These are phyloP conservation scores for Lagria hirta DNA, from an alignment of 2,888 invertebrate genomes.

Conservation along the genomic window DNA sequence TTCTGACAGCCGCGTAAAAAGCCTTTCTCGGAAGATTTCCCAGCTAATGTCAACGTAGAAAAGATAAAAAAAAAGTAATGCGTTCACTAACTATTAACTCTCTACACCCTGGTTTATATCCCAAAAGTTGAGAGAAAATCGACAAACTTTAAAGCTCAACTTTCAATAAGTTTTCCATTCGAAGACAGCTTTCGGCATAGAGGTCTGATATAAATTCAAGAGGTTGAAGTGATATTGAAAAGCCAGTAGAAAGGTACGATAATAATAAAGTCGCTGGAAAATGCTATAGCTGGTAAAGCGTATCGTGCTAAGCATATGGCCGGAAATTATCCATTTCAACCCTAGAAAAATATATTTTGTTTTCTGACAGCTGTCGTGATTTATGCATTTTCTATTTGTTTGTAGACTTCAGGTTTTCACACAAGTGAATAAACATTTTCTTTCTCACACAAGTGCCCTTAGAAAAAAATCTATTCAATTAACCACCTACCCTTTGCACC, in stretches of 20 bases:
- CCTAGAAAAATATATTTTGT: slow-evolving; percentile 9
- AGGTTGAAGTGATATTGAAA: slow-evolving; percentile 16
- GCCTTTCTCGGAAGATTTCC: slow-evolving; percentile 8
- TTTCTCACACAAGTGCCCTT: too few relatives aligned
- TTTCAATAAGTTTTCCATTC: slow-evolving; percentile 18
- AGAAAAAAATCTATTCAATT: too few relatives aligned
- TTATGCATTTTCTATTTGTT: slow-evolving; percentile 11
- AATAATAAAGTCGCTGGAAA: slow-evolving; percentile 10
- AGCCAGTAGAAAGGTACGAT: slow-evolving; percentile 5
- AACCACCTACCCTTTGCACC: too few relatives aligned
- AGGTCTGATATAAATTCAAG: slow-evolving; percentile 15
- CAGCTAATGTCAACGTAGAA: slow-evolving; percentile 8
- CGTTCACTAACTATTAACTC: slow-evolving; percentile 11
- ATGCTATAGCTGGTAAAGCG: slow-evolving; percentile 1
- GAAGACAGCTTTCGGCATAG: too few relatives aligned
- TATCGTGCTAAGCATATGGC: slow-evolving; percentile 9
- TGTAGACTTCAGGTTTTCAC: too few relatives aligned
- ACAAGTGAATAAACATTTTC: too few relatives aligned
- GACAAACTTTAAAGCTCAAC: slow-evolving; percentile 8
- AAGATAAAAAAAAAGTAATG: slow-evolving; percentile 6
- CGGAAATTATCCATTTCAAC: slow-evolving; percentile 20
- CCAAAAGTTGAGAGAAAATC: slow-evolving; percentile 12
- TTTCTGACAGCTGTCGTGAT: slow-evolving; percentile 4
- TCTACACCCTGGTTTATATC: slow-evolving; percentile 4
- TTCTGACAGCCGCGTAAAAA: slow-evolving; percentile 7